Conservation (phyloP, 2,797 vertebrate species). For the Rhabdomys pumilio region DNA sequence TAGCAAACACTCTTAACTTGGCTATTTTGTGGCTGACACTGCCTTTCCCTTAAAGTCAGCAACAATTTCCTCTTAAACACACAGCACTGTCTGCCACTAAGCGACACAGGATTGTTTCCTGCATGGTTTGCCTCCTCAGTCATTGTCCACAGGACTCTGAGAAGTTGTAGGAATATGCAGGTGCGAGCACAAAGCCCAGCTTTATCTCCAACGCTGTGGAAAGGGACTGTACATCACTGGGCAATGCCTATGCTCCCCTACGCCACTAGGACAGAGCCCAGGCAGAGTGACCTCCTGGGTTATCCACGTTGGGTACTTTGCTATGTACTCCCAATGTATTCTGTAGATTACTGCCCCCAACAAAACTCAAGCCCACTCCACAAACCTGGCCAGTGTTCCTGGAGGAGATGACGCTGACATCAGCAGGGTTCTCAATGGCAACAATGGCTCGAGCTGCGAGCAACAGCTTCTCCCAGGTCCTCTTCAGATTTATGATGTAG, state of each 20-base stretch:
- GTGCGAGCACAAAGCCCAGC: slow-evolving; percentile 86
- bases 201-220: slow-evolving; percentile 91
- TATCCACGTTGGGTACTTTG: slow-evolving; percentile 87
- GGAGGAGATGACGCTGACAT: slow-evolving; percentile 99
- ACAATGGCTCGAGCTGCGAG: slow-evolving; percentile 98
- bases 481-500: slow-evolving; percentile 98
- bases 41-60: background rate
- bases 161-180: slow-evolving; percentile 94
- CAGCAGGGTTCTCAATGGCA: slow-evolving; percentile 98
- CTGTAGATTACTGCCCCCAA: background rate
- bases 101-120: slow-evolving; percentile 56
- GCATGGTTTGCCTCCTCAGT: slow-evolving; percentile 91
- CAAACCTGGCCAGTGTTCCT: slow-evolving; percentile 96
- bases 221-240: slow-evolving; percentile 89
- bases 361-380: background rate
- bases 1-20: background rate
- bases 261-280: slow-evolving; percentile 93
- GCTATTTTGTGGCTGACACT: background rate
- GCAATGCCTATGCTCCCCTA: slow-evolving; percentile 87
- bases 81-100: background rate
- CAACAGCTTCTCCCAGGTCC: slow-evolving; percentile 99
- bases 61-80: background rate
- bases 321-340: background rate
- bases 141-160: slow-evolving; percentile 89
- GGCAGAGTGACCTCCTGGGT: slow-evolving; percentile 91